Percentiles rank a stretch among this genome's conserved stretches.
These are phyloP conservation scores for Tineola bisselliella DNA, from an alignment of 2,888 invertebrate genomes.

Conservation along the genomic window DNA sequence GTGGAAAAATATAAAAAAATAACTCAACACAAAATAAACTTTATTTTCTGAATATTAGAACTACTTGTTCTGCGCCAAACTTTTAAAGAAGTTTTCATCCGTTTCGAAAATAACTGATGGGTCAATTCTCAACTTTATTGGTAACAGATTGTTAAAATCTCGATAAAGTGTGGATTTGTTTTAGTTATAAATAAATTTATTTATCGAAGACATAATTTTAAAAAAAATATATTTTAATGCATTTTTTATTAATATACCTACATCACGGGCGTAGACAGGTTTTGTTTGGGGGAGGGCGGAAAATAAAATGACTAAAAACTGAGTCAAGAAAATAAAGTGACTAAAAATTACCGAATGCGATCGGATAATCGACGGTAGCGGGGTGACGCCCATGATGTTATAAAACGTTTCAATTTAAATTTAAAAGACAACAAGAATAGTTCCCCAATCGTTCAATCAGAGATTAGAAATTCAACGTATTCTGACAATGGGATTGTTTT, in stretches of 20 bases:
- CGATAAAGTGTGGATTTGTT: no score
- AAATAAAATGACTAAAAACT: no score
- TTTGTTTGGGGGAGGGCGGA: no score
- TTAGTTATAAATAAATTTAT: no score
- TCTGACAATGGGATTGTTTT: conserved; percentile 13
- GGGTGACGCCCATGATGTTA: no score
- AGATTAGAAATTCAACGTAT: conserved; percentile 1
- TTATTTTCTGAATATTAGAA: not conserved
- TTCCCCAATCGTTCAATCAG: conserved; percentile 7
- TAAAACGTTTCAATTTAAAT: not conserved
- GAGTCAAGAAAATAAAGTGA: no score
- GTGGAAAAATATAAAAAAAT: not conserved
- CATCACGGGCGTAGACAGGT: no score
- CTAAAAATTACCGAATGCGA: no score
- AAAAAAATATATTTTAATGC: no score
- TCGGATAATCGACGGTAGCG: no score
- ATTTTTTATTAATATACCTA: no score
- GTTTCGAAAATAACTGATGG: not conserved
- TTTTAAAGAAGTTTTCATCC: not conserved
- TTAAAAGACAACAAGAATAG: not conserved
- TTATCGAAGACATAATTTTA: no score
- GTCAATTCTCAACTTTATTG: not conserved
- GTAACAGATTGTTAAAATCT: not conserved
- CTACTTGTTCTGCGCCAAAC: not conserved
- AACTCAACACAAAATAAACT: not conserved